Evolutionary conservation across 2,888 invertebrate species (phyloP).

Genomic region (Rugalucina vietnamica): DNA sequence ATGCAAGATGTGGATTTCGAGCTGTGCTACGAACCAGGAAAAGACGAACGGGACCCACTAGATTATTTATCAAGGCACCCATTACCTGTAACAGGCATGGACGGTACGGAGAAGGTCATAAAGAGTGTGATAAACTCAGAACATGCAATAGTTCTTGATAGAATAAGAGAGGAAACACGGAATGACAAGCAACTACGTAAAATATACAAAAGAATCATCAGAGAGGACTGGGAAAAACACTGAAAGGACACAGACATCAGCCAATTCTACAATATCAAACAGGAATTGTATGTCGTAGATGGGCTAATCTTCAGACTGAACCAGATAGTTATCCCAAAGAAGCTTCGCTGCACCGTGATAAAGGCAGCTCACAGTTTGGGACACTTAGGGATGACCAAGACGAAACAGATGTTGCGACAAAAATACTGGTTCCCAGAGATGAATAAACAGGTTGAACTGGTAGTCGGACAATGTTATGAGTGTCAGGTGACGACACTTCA

Average conservation of each 20-base stretch:
- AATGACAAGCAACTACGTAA: constrained; percentile 15
- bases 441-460: constrained; percentile 39
- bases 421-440: constrained; percentile 46
- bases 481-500: constrained; percentile 46
- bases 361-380: constrained; percentile 40
- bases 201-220: constrained; percentile 1
- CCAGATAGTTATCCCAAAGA: constrained; percentile 26
- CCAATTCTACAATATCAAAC: constrained; percentile 15
- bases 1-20: constrained; percentile 46
- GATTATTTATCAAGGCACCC: constrained; percentile 42
- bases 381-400: constrained; percentile 40
- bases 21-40: constrained; percentile 51
- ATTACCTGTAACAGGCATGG: neutral
- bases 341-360: constrained; percentile 19
- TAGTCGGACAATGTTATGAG: constrained; percentile 30
- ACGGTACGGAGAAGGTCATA: constrained; percentile 23
- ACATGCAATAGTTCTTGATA: neutral
- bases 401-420: constrained; percentile 29
- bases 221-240: constrained; percentile 5
- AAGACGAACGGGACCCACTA: constrained; percentile 39
- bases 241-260: neutral
- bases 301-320: constrained; percentile 29
- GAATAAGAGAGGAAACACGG: neutral
- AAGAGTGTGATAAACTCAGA: neutral
- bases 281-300: constrained; percentile 16